These are phyloP conservation scores for Apodemia zela DNA, from an alignment of 2,888 invertebrate genomes.

Conservation along the genomic window DNA sequence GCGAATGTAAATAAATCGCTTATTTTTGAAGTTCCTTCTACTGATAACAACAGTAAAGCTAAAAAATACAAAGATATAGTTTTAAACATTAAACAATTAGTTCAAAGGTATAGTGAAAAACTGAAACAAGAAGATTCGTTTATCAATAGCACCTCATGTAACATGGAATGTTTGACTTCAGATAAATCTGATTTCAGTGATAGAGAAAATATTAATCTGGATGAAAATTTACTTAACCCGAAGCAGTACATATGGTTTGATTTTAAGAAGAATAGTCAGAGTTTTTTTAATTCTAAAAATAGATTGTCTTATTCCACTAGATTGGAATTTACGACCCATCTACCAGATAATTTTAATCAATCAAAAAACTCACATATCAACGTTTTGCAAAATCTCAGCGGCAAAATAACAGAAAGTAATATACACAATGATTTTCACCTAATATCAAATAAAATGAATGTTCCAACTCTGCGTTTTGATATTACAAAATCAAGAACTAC, in stretches of 20 bases:
- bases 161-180: not conserved
- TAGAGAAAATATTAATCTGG: not conserved
- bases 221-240: not conserved
- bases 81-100: conserved; percentile 29
- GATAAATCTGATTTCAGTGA: conserved; percentile 1
- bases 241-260: not conserved
- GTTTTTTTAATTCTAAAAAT: not conserved
- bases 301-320: not conserved
- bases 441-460: too few relatives aligned
- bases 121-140: conserved; percentile 1
- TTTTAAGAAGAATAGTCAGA: not conserved
- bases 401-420: not conserved
- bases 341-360: not conserved
- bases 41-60: not conserved
- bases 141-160: not conserved
- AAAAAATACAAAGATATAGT: conserved; percentile 26
- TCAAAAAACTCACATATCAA: not conserved
- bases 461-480: not conserved
- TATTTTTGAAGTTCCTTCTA: not conserved
- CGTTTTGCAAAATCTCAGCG: not conserved
- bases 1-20: not conserved
- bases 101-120: conserved; percentile 26
- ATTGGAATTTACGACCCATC: not conserved
- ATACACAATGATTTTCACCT: not conserved
- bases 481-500: not conserved